A percentile compares a stretch with the other conserved stretches of the same genome.
These are phyloP conservation scores for Archilochus colubris DNA, from an alignment of 2,113 vertebrate genomes.

Conservation along the genomic window DNA sequence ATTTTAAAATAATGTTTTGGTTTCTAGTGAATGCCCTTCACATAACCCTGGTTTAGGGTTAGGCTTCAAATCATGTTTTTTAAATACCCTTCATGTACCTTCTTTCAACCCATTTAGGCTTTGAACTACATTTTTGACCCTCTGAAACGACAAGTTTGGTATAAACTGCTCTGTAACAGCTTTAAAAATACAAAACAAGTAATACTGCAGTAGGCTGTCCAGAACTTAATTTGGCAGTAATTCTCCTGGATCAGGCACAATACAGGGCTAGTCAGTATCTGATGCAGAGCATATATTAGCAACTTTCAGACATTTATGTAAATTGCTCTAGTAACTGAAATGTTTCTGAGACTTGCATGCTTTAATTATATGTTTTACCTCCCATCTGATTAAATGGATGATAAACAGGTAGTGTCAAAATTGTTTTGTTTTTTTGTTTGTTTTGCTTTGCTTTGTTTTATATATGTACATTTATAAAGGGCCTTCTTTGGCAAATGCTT, in stretches of 20 bases:
- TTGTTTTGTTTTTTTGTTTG: no score
- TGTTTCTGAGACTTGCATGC: neutral
- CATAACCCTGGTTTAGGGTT: neutral
- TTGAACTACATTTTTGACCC: neutral
- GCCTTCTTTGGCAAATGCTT: neutral
- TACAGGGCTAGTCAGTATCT: neutral
- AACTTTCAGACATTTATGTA: neutral
- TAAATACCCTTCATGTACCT: neutral
- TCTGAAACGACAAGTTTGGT: neutral
- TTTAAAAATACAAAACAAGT: neutral
- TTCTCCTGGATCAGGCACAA: neutral
- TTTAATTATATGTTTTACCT: neutral
- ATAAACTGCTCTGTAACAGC: neutral
- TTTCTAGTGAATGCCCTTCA: neutral
- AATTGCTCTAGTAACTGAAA: neutral
- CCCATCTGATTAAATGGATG: neutral
- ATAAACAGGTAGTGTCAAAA: conserved; percentile 1
- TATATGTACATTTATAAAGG: neutral
- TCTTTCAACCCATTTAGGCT: neutral
- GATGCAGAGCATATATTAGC: neutral
- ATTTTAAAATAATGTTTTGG: neutral
- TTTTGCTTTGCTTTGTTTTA: conserved; percentile 20
- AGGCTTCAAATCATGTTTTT: neutral
- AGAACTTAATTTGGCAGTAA: neutral
- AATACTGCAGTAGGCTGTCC: neutral